These are phyloP conservation scores for Corvus cornix DNA, from an alignment of 2,113 vertebrate genomes.

Conservation along the genomic window DNA sequence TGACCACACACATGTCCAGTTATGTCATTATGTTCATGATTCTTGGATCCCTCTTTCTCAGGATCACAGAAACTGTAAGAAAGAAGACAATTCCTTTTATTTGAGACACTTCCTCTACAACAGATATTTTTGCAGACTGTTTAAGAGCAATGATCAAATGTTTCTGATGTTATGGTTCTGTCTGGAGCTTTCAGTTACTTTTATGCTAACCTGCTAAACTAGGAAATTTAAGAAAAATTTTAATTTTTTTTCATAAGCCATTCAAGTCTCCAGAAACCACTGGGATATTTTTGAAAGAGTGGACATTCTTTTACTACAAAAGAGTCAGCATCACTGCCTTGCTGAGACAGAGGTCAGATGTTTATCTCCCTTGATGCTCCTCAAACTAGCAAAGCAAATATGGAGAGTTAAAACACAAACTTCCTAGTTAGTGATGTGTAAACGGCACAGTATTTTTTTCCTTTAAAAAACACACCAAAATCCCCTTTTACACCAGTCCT, in stretches of 20 bases:
- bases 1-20: accelerated
- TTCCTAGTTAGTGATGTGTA: too few relatives aligned
- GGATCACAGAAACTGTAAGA: not conserved
- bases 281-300: not conserved
- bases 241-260: not conserved
- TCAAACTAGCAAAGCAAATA: not conserved
- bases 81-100: not conserved
- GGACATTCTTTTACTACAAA: not conserved
- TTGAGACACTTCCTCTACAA: not conserved
- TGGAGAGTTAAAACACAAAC: accelerated
- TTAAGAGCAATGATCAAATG: not conserved
- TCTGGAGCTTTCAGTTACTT: not conserved
- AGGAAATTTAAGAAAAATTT: not conserved
- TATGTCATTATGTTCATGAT: accelerated
- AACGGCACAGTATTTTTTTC: accelerated
- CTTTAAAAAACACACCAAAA: accelerated
- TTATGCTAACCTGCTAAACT: not conserved
- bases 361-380: not conserved
- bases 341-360: not conserved
- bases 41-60: not conserved
- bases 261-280: not conserved
- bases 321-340: not conserved
- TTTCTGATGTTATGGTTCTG: not conserved
- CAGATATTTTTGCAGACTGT: not conserved
- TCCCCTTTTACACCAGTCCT: not conserved